Evolutionary conservation across 2,113 vertebrate species (phyloP).

Genomic region (Chitala chitala): DNA sequence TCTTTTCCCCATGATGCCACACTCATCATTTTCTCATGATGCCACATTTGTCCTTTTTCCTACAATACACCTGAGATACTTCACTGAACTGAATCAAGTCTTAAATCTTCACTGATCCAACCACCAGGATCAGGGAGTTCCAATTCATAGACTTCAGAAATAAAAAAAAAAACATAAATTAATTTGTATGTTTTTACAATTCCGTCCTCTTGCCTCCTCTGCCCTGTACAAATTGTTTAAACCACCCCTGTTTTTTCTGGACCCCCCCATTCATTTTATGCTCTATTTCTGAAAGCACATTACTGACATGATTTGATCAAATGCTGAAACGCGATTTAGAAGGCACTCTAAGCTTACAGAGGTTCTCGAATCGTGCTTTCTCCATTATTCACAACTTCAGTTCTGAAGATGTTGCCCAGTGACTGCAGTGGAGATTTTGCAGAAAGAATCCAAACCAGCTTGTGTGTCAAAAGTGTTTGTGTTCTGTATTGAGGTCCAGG

Average conservation of each 20-base stretch:
- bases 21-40: constrained; percentile 4
- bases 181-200: not conserved
- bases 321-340: not conserved
- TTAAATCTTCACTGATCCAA: too few relatives aligned
- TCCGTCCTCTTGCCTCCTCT: too few relatives aligned
- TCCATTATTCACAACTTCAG: too few relatives aligned
- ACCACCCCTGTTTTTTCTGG: too few relatives aligned
- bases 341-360: not conserved
- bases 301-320: not conserved
- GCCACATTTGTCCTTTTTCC: not conserved
- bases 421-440: not conserved
- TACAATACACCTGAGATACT: not conserved
- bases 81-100: too few relatives aligned
- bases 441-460: not conserved
- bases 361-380: too few relatives aligned
- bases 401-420: constrained; percentile 1
- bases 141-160: not conserved
- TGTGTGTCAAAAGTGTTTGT: not conserved
- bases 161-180: too few relatives aligned
- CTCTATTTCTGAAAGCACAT: not conserved
- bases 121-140: too few relatives aligned
- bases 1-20: constrained; percentile 13
- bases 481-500: not conserved
- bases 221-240: too few relatives aligned
- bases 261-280: not conserved